A percentile compares a stretch with the other conserved stretches of the same genome.
Evolutionary conservation across 2,888 invertebrate genomes (phyloP).

Genomic region (Caradrina clavipalpis): DNA sequence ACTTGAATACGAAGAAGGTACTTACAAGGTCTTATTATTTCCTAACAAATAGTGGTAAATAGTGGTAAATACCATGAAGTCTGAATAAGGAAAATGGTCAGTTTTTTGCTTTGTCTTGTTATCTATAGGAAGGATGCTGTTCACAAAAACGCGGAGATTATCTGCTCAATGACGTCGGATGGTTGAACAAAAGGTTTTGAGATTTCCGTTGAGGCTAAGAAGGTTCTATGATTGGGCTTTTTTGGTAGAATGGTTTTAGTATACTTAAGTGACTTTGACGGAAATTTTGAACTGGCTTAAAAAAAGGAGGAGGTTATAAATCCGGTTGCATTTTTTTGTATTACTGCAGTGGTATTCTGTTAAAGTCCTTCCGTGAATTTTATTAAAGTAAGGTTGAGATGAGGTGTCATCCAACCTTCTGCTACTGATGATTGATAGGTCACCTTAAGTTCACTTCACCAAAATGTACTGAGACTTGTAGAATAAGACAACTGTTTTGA

Average conservation of each 20-base stretch:
- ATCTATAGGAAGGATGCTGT: conserved; percentile 44
- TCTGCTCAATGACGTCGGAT: conserved; percentile 1
- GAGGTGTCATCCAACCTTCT: too few relatives aligned
- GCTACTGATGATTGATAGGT: too few relatives aligned
- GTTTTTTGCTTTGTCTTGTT: conserved; percentile 28
- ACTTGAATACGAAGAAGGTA: conserved; percentile 35
- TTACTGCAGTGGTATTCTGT: too few relatives aligned
- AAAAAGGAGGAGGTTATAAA: too few relatives aligned
- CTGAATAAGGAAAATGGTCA: conserved; percentile 30
- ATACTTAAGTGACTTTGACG: too few relatives aligned
- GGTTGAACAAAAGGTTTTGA: neutral
- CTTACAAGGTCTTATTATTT: conserved; percentile 48
- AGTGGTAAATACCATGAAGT: conserved; percentile 19
- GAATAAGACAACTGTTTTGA: too few relatives aligned
- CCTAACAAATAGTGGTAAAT: conserved; percentile 47
- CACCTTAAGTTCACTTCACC: too few relatives aligned
- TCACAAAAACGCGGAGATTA: conserved; percentile 10
- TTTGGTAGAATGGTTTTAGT: neutral
- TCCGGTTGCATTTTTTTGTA: too few relatives aligned
- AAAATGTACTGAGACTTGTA: too few relatives aligned
- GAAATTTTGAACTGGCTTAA: too few relatives aligned
- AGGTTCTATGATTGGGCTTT: neutral
- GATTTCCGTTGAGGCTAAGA: conserved; percentile 3
- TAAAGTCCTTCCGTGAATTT: too few relatives aligned
- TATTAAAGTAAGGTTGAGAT: too few relatives aligned